Evolutionary conservation across 2,797 vertebrate species (phyloP).

Genomic region (Arremon aurantiirostris): DNA sequence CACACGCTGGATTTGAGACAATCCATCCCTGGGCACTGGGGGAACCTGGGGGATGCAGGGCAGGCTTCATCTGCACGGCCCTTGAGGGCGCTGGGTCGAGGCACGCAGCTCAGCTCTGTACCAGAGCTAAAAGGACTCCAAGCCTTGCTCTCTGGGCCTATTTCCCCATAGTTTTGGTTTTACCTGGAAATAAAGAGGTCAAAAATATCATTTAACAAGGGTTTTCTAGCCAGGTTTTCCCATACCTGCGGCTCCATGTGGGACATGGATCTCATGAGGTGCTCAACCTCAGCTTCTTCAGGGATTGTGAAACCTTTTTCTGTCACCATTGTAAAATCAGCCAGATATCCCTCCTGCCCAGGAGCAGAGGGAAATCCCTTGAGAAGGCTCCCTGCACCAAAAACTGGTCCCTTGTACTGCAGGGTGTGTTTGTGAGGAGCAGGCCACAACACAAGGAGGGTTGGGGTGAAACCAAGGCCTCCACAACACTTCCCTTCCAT

Average conservation of each 20-base stretch:
- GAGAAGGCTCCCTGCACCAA: not conserved
- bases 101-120: rapidly evolving
- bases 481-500: rapidly evolving
- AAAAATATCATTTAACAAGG: rapidly evolving
- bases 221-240: not conserved
- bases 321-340: not conserved
- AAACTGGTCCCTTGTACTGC: not conserved
- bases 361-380: not conserved
- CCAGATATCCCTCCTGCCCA: not conserved
- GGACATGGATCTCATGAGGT: not conserved
- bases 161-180: rapidly evolving
- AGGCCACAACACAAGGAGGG: rapidly evolving
- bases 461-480: not conserved
- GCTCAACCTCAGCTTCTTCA: not conserved
- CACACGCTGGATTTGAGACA: rapidly evolving
- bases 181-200: not conserved
- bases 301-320: not conserved
- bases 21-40: not conserved
- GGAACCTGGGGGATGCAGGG: not conserved
- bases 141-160: not conserved
- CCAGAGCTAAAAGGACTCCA: not conserved
- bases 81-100: not conserved
- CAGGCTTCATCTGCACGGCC: not conserved
- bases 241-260: not conserved
- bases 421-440: not conserved